Percentiles rank a stretch among this genome's conserved stretches.
These are phyloP conservation scores for Dasysyrphus albostriatus DNA, from an alignment of 2,888 invertebrate genomes.

Conservation along the genomic window DNA sequence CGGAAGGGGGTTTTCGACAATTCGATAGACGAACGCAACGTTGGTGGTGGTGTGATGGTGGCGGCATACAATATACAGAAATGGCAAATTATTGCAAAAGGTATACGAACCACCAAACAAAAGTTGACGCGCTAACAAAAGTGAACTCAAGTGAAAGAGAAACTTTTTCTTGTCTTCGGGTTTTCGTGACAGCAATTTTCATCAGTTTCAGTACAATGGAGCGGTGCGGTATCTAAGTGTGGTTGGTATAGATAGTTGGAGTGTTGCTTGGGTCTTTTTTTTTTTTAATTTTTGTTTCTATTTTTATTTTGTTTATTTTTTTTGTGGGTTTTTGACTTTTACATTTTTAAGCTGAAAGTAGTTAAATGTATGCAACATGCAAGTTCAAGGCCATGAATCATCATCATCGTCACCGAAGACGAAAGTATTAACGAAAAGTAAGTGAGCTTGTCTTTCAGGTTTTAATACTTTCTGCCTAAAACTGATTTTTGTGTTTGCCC, in stretches of 20 bases:
- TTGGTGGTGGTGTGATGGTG: neutral
- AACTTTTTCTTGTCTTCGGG: conserved; percentile 70
- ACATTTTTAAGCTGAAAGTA: conserved; percentile 72
- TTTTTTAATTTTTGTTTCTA: conserved; percentile 19
- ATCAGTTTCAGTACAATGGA: conserved; percentile 59
- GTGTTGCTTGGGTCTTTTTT: conserved; percentile 47
- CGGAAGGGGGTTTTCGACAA: neutral
- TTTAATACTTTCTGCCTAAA: conserved; percentile 11
- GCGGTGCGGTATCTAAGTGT: neutral
- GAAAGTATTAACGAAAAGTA: conserved; percentile 4
- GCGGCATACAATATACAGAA: conserved; percentile 8
- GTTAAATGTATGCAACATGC: conserved; percentile 61
- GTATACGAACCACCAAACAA: conserved; percentile 71
- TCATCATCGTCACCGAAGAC: conserved; percentile 25
- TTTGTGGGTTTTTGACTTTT: conserved; percentile 67
- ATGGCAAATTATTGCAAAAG: conserved; percentile 70
- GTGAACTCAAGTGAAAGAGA: conserved; percentile 76
- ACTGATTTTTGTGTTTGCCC: neutral
- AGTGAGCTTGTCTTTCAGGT: conserved; percentile 30
- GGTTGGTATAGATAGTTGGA: neutral
- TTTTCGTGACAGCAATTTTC: conserved; percentile 76
- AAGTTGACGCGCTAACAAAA: conserved; percentile 73
- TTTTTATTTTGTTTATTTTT: conserved; percentile 25
- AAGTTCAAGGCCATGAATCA: conserved; percentile 72
- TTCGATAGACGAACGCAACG: neutral